A percentile compares a stretch with the other conserved stretches of the same genome.
Evolutionary conservation across 2,797 vertebrate genomes (phyloP).

Genomic region (Crypturellus tataupa): DNA sequence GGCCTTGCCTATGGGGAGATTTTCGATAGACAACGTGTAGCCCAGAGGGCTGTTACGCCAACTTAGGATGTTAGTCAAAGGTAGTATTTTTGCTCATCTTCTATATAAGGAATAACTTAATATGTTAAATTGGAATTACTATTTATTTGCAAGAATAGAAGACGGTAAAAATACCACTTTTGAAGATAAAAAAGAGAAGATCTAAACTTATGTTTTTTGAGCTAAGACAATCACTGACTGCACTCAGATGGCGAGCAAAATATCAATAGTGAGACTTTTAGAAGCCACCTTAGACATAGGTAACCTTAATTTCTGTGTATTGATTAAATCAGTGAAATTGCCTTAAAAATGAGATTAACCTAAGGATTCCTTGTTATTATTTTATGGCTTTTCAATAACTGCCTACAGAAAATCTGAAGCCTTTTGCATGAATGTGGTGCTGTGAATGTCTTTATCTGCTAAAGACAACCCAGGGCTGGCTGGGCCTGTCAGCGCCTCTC

Average conservation of each 20-base stretch:
- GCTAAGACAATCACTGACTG: background rate
- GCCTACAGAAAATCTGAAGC: background rate
- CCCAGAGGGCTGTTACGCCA: background rate
- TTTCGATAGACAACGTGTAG: background rate
- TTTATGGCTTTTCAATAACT: background rate
- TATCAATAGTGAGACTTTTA: background rate
- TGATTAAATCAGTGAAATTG: background rate
- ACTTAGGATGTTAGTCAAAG: background rate
- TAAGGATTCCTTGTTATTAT: background rate
- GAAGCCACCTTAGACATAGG: background rate
- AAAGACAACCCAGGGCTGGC: background rate
- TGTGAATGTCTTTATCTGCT: background rate
- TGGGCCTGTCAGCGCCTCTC: background rate
- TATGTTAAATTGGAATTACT: no score
- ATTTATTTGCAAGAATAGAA: no score
- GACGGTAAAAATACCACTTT: no score
- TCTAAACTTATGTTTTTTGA: background rate
- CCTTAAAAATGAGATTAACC: background rate
- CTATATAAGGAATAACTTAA: background rate
- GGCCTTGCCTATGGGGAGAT: background rate
- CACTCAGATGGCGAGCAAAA: background rate
- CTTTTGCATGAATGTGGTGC: background rate
- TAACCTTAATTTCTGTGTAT: background rate
- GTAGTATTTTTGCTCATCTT: background rate
- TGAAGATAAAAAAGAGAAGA: background rate